These are phyloP conservation scores for Malthinus flaveolus DNA, from an alignment of 2,888 invertebrate species.

Conservation along the genomic window DNA sequence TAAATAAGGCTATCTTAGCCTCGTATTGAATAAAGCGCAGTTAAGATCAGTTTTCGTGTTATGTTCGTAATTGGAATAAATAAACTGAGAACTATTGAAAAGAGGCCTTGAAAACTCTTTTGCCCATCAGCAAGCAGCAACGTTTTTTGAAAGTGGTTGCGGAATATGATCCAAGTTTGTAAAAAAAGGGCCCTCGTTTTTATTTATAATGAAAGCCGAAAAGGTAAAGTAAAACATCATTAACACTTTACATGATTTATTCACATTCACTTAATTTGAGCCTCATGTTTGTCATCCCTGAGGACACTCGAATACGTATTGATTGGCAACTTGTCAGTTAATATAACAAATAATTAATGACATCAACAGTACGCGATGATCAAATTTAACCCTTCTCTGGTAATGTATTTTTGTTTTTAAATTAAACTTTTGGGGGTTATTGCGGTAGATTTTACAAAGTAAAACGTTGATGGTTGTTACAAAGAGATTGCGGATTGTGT, in stretches of 20 bases:
- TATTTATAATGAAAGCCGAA: too few relatives aligned
- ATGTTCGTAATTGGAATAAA: too few relatives aligned
- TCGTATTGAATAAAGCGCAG: too few relatives aligned
- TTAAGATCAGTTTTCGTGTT: too few relatives aligned
- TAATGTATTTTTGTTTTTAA: slow-evolving; percentile 9
- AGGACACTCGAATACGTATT: slow-evolving; percentile 13
- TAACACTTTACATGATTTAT: slow-evolving; percentile 17
- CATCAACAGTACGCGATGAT: not conserved
- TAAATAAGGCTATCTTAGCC: too few relatives aligned
- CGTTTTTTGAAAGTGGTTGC: too few relatives aligned
- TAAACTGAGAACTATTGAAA: too few relatives aligned
- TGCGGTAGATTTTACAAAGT: slow-evolving; percentile 42
- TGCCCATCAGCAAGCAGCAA: too few relatives aligned
- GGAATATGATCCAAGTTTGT: too few relatives aligned
- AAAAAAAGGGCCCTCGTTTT: too few relatives aligned
- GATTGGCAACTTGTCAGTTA: slow-evolving; percentile 17
- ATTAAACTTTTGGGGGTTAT: slow-evolving; percentile 30
- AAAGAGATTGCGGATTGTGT: slow-evolving; percentile 45
- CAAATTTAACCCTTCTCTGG: not conserved
- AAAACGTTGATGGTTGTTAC: slow-evolving; percentile 44
- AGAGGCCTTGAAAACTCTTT: too few relatives aligned
- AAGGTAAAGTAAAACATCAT: slow-evolving; percentile 8
- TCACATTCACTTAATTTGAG: slow-evolving; percentile 17
- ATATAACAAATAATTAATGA: slow-evolving; percentile 15
- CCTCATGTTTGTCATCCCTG: slow-evolving; percentile 13